A percentile compares a stretch with the other conserved stretches of the same genome.
These are phyloP conservation scores for Falco biarmicus DNA, from an alignment of 2,797 vertebrate species.

Conservation along the genomic window DNA sequence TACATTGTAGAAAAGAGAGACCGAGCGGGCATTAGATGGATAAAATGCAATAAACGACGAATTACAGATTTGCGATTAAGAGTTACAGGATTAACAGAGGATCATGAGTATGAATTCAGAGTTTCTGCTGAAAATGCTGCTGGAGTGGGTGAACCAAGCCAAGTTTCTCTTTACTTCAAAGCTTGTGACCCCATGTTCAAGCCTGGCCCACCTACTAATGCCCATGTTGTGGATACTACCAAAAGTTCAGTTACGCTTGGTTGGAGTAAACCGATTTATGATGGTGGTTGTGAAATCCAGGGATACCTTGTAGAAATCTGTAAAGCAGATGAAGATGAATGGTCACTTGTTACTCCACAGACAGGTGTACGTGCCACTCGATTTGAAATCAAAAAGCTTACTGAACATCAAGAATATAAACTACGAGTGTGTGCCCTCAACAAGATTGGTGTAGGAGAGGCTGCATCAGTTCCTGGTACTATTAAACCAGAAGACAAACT, in stretches of 20 bases:
- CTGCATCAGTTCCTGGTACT: slow-evolving; percentile 87
- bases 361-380: slow-evolving; percentile 91
- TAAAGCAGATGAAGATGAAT: slow-evolving; percentile 95
- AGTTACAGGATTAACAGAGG: slow-evolving; percentile 88
- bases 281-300: slow-evolving; percentile 92
- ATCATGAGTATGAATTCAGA: slow-evolving; percentile 97
- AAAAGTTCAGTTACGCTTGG: slow-evolving; percentile 88
- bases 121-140: slow-evolving; percentile 95
- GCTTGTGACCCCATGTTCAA: slow-evolving; percentile 95
- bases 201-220: slow-evolving; percentile 92
- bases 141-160: slow-evolving; percentile 90
- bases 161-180: slow-evolving; percentile 90
- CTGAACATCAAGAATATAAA: slow-evolving; percentile 94
- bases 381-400: slow-evolving; percentile 93
- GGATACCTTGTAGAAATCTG: slow-evolving; percentile 95
- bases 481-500: slow-evolving; percentile 94
- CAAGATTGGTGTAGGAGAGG: slow-evolving; percentile 94
- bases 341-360: slow-evolving; percentile 93
- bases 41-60: slow-evolving; percentile 94
- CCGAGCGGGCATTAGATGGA: slow-evolving; percentile 93
- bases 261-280: slow-evolving; percentile 95
- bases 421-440: slow-evolving; percentile 95
- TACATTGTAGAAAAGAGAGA: slow-evolving; percentile 97
- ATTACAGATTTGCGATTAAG: slow-evolving; percentile 94
- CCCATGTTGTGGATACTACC: slow-evolving; percentile 89